phyloP scores from a whole-genome alignment of 2,113 vertebrate genomes.

The Tautogolabrus adspersus region DNA sequence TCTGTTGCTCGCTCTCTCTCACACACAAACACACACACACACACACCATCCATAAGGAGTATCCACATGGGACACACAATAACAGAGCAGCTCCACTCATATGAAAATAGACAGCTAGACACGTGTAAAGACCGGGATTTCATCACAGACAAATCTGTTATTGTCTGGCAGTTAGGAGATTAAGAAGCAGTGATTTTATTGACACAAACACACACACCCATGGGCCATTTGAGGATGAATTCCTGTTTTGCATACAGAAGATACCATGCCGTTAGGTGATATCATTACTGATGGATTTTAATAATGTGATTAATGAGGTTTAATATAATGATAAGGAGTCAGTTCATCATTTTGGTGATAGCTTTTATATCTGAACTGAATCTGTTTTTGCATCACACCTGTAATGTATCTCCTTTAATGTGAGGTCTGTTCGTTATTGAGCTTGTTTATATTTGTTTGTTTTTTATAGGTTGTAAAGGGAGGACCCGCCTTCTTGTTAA shows the following conservation, averaged over 20 bases:
- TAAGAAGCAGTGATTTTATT: constrained; percentile 66
- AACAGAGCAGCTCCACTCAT: constrained; percentile 20
- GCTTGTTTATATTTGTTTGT: not conserved
- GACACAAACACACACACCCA: constrained; percentile 51
- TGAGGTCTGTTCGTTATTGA: not conserved
- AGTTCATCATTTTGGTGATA: constrained; percentile 43
- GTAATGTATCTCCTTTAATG: constrained; percentile 2
- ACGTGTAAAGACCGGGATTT: constrained; percentile 69
- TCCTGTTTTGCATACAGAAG: constrained; percentile 10
- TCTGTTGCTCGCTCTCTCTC: constrained; percentile 62
- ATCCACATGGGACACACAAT: constrained; percentile 19
- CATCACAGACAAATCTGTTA: constrained; percentile 78
- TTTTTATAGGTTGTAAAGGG: not conserved
- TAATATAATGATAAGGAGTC: constrained; percentile 22
- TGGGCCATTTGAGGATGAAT: constrained; percentile 60
- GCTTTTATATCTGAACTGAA: constrained; percentile 29
- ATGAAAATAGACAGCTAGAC: constrained; percentile 40
- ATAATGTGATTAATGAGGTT: constrained; percentile 32
- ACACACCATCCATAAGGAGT: constrained; percentile 29
- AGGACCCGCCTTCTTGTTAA: not conserved
- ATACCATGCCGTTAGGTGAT: constrained; percentile 19
- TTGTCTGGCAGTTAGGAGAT: constrained; percentile 76
- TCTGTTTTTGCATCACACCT: constrained; percentile 9
- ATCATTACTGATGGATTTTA: constrained; percentile 41
- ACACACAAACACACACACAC: constrained; percentile 25